Base-by-base conservation (phyloP, 1,140 invertebrate species). In the Galendromus occidentalis region DNA sequence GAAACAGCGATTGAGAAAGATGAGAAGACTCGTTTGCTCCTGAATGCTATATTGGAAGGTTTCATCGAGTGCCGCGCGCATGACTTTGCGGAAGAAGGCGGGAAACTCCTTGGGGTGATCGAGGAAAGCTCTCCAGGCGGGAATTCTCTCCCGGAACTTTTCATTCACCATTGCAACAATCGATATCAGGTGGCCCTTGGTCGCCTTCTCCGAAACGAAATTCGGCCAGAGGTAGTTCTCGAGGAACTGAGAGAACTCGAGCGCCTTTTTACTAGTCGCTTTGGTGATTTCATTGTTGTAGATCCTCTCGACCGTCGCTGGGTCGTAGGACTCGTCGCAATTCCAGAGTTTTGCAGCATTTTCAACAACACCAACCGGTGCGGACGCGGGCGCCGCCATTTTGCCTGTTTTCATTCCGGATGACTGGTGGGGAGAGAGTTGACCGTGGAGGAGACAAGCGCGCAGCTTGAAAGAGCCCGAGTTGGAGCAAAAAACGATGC, bases 151-250 rank as follows among this genome's bases (percentile, higher is more conserved):
- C 17, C 93, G 79, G 73, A 97, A 95, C 74, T 98, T 98, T 73
- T 98, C 94, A 81, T 98, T 99, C 12, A 98, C 83, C 86, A 98
- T 94, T 0, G 89, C 84, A 39, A 95, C 86, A 68, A 98, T 93
- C 0, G 92, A 95, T 83, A 98, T 84, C 67, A 94, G 83, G 75
- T 96, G 90, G 1, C 84, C 82, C 68, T 85, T 80, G 0, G 83
- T 81, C 59, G 79, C 79, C 7, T 63, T 66, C 45, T 81, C 76
- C 12, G 75, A 33, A 28, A 96, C 87, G 75, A 90, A 98, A 76
- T 97, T 87, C n/a, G 91, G 91, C 94, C 94, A 98, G 17, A 98
- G 74, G 78, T 89, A 98, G 73, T 91, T 91, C 75, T 98, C 94
- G 67, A 98, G 75, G 76, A 95, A 98, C 71, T 97, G 93, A 72